Conservation (phyloP, 2,113 vertebrate species). For the Xiphorhynchus elegans region DNA sequence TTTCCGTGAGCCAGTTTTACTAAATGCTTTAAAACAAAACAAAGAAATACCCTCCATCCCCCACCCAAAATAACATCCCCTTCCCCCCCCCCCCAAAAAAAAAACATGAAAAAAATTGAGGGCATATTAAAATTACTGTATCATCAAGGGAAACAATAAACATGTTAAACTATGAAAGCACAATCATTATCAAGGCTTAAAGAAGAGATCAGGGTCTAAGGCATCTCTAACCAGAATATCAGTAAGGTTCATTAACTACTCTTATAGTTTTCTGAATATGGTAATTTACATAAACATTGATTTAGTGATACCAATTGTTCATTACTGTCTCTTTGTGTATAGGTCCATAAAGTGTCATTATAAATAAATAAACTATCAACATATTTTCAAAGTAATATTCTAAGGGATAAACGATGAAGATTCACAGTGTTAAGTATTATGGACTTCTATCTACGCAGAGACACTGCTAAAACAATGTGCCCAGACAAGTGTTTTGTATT, state of each 20-base stretch:
- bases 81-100: no score
- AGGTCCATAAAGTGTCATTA: constrained; percentile 69
- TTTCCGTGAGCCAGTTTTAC: constrained; percentile 51
- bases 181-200: constrained; percentile 54
- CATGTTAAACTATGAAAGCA: constrained; percentile 47
- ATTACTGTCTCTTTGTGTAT: constrained; percentile 71
- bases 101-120: not conserved
- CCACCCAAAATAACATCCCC: no score
- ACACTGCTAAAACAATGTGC: not conserved
- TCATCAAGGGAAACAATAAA: constrained; percentile 56
- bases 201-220: constrained; percentile 54
- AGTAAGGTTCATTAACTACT: constrained; percentile 75
- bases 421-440: constrained; percentile 47
- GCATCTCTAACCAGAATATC: constrained; percentile 72
- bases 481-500: not conserved
- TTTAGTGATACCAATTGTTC: constrained; percentile 70
- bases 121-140: constrained; percentile 54
- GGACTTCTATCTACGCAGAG: not conserved
- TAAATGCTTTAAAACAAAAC: not conserved
- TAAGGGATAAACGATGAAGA: constrained; percentile 42
- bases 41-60: not conserved
- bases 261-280: constrained; percentile 60
- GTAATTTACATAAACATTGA: constrained; percentile 76
- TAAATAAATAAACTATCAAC: constrained; percentile 73
- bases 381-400: constrained; percentile 62